phyloP scores from a whole-genome alignment of 1,140 invertebrate genomes.

The Metopolophium dirhodum region DNA sequence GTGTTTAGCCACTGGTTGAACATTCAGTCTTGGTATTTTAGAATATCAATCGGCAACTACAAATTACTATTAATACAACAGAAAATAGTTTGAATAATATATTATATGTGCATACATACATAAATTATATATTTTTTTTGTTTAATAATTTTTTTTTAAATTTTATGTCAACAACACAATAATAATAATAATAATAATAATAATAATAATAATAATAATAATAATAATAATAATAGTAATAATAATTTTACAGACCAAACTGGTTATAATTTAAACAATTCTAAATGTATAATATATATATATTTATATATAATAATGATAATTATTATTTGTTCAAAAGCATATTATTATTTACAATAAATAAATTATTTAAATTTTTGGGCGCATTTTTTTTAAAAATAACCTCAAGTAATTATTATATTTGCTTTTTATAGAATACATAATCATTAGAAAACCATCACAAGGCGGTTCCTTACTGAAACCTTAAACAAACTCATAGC shows the following conservation, averaged over 20 bases:
- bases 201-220: conserved; percentile 42
- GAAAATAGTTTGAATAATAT: conserved; percentile 39
- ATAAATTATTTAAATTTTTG: conserved; percentile 7
- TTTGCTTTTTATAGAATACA: conserved; percentile 20
- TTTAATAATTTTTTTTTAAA: neutral
- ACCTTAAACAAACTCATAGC: neutral
- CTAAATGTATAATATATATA: neutral
- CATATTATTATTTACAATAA: conserved; percentile 33
- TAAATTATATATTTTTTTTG: conserved; percentile 28
- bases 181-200: neutral
- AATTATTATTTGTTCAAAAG: conserved; percentile 47
- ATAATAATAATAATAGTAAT: conserved; percentile 51
- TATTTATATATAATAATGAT: conserved; percentile 45
- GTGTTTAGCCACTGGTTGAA: conserved; percentile 51
- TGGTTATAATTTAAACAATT: conserved; percentile 46
- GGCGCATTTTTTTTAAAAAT: conserved; percentile 10
- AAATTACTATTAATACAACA: conserved; percentile 47
- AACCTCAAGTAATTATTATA: neutral
- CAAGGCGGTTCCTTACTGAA: neutral
- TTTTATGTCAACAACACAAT: conserved; percentile 37
- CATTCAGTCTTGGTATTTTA: conserved; percentile 56
- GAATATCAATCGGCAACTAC: conserved; percentile 56
- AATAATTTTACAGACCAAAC: conserved; percentile 49
- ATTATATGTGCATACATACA: conserved; percentile 28
- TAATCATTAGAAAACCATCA: conserved; percentile 10